Evolutionary conservation across 1,140 invertebrate genomes (phyloP).

Genomic region (Anadara kagoshimensis): DNA sequence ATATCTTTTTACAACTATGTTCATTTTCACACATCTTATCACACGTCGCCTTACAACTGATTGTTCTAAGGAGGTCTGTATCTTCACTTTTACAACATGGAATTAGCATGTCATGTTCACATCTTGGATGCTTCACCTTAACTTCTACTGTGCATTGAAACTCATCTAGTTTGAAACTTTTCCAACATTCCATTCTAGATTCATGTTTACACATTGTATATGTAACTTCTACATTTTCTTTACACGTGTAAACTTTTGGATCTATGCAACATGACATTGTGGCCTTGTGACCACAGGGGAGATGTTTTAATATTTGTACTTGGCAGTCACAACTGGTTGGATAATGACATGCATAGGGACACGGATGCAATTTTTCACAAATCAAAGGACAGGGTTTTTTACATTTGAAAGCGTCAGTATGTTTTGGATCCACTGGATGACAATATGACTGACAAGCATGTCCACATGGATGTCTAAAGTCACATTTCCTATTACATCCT

Average conservation of each 20-base stretch:
- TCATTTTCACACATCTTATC: constrained; percentile 1
- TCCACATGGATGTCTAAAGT: constrained; percentile 63
- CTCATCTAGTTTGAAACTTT: not conserved
- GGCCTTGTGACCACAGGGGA: constrained; percentile 3
- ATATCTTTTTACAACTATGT: not conserved
- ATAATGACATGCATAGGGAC: constrained; percentile 51
- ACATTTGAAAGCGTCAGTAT: constrained; percentile 42
- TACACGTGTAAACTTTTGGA: not conserved
- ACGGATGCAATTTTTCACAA: constrained; percentile 58
- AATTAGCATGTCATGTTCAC: not conserved
- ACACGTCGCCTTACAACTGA: not conserved
- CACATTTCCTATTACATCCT: constrained; percentile 68
- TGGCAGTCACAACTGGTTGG: constrained; percentile 40
- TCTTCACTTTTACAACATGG: not conserved
- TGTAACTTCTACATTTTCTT: not conserved
- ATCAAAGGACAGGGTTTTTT: constrained; percentile 53
- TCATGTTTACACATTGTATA: constrained; percentile 32
- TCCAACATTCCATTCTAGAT: constrained; percentile 26
- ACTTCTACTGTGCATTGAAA: not conserved
- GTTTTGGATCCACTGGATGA: constrained; percentile 53
- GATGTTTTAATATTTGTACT: not conserved
- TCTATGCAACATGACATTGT: constrained; percentile 6
- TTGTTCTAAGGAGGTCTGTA: not conserved
- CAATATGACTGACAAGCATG: constrained; percentile 61
- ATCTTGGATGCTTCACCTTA: not conserved